Base-by-base conservation (phyloP, 1,140 invertebrate genomes). In the Euschistus heros region DNA sequence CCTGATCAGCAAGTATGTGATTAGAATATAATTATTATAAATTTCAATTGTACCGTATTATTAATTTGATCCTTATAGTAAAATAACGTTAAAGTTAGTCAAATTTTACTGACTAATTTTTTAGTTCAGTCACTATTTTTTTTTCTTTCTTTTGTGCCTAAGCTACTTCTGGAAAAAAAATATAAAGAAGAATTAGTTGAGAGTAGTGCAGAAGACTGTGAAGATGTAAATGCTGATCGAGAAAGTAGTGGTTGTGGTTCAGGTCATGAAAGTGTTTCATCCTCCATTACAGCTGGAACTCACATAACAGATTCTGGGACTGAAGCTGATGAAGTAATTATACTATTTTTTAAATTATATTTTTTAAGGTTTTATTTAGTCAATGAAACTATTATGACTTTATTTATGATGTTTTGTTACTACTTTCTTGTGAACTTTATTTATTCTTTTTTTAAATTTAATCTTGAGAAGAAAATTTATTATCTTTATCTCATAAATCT, bases 241-340 rank as follows among this genome's bases (percentile, higher is more conserved):
- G 81, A 83, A 69, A 80, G 80, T 0, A 81, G 80, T 66, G 80
- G 80, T 18, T 81, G 80, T 63, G 80, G 80, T 22, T 81, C 77
- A 46, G 81, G 77, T 4, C 79, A 81, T 62, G 81, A 81, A 62
- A 81, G 80, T 24, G 78, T 81, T 1, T 80, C 80, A 2, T 82
- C 80, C 5, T 82, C 80, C 0, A 66, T 80, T 0, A 80, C 80
- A 10, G 78, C 80, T 0, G 77, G 78, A 18, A 79, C 78, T 17
- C 79, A 80, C 18, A 75, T 81, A 3, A 79, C 79, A 2, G 79
- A 80, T 55, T 80, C 78, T 46, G 79, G 79, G n/a, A 75, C 78
- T 1, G 79, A 80, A 60, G 75, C 77, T 3, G 78, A 80, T 70
- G 75, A 76, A 13, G 72, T 77, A 33, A 63, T 20, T 46, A 46